Percentiles rank a stretch among this genome's conserved stretches.
Evolutionary conservation across 2,113 vertebrate species (phyloP).

Genomic region (Muntiacus muntjak): DNA sequence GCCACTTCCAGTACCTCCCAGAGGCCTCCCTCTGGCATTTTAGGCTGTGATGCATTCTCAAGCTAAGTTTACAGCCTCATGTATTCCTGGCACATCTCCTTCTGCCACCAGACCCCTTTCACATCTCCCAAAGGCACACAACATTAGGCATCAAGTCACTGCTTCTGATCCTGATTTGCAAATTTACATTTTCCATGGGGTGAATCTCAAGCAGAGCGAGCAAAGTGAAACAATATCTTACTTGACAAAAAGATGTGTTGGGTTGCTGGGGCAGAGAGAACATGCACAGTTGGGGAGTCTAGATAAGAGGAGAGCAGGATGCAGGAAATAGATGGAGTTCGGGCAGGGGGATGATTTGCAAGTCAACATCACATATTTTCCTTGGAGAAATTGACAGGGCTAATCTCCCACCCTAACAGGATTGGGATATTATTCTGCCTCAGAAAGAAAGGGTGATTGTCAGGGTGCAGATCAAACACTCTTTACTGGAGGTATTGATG

Average conservation of each 20-base stretch:
- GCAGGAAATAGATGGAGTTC: background rate
- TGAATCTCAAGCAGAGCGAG: background rate
- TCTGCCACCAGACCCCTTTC: background rate
- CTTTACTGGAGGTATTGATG: background rate
- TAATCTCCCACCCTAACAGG: background rate
- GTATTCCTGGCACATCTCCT: background rate
- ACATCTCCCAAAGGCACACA: background rate
- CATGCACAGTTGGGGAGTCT: background rate
- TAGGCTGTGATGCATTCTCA: background rate
- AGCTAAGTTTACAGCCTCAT: background rate
- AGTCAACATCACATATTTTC: background rate
- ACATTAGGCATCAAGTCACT: background rate
- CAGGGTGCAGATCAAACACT: background rate
- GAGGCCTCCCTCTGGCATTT: background rate
- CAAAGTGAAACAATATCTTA: background rate
- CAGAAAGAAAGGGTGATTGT: background rate
- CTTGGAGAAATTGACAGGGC: background rate
- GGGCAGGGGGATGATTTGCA: background rate
- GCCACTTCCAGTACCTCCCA: background rate
- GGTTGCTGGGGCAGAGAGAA: background rate
- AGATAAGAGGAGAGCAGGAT: background rate
- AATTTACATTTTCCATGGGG: background rate
- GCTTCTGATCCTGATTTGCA: conserved; percentile 10
- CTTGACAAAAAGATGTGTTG: background rate
- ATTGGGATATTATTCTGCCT: background rate